Evolutionary conservation across 2,113 vertebrate genomes (phyloP).

Genomic region (Corythaixoides concolor): DNA sequence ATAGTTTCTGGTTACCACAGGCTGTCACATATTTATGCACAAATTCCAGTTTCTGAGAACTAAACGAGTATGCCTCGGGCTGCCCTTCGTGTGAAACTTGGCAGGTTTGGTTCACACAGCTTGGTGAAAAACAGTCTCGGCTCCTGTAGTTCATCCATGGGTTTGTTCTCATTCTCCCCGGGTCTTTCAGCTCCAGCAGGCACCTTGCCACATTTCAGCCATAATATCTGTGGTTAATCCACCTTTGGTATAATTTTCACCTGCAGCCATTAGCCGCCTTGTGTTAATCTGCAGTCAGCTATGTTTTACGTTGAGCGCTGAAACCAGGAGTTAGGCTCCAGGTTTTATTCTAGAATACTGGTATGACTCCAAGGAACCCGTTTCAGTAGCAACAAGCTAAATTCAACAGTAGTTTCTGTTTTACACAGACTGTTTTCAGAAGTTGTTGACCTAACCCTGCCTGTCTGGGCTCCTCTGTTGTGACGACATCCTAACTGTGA

Average conservation of each 20-base stretch:
- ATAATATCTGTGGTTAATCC: background rate
- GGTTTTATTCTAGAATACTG: background rate
- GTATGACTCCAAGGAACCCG: background rate
- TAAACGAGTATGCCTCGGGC: background rate
- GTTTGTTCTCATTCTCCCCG: background rate
- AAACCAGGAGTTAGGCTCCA: background rate
- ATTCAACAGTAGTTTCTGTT: background rate
- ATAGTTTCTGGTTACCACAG: slow-evolving; percentile 16
- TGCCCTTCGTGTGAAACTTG: background rate
- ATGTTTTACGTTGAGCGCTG: background rate
- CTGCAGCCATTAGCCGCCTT: background rate
- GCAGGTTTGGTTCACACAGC: slow-evolving; percentile 20
- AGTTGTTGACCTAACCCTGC: background rate
- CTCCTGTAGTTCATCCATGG: background rate
- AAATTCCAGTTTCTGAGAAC: slow-evolving; percentile 43
- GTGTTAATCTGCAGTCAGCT: background rate
- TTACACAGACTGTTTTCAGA: background rate
- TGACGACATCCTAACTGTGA: background rate
- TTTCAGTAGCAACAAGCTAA: background rate
- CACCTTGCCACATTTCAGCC: background rate
- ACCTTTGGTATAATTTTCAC: background rate
- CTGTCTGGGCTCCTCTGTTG: background rate
- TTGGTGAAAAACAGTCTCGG: background rate
- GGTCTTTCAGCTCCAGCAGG: background rate
- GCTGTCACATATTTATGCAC: background rate